Evolutionary conservation across 2,113 vertebrate genomes (phyloP).

Genomic region (Urocynchramus pylzowi): DNA sequence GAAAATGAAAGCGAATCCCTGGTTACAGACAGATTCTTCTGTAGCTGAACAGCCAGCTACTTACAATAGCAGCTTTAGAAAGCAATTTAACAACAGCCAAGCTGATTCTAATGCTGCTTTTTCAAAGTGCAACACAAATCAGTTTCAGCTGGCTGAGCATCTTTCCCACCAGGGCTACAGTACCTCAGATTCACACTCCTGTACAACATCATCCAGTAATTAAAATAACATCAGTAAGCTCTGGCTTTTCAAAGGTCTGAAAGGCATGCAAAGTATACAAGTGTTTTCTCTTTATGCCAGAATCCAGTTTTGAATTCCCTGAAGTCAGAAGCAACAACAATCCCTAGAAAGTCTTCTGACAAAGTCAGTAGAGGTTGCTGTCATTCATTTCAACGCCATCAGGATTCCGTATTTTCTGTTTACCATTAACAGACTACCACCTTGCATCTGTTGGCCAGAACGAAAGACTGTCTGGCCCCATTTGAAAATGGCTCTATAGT

Average conservation of each 20-base stretch:
- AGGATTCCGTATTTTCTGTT: neutral
- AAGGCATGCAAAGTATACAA: neutral
- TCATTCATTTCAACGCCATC: neutral
- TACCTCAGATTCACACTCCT: neutral
- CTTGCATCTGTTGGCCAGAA: fast-evolving
- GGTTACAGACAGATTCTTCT: neutral
- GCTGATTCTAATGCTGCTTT: constrained; percentile 13
- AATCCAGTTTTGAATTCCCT: neutral
- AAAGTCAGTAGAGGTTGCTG: neutral
- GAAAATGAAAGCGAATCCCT: constrained; percentile 47
- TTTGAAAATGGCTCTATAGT: neutral
- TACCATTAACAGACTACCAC: neutral
- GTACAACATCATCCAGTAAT: constrained; percentile 5
- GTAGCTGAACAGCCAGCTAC: constrained; percentile 34
- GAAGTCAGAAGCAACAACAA: neutral
- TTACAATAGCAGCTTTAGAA: neutral
- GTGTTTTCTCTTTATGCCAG: neutral
- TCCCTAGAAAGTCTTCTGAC: neutral
- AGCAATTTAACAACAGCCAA: constrained; percentile 18
- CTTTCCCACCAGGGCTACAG: constrained; percentile 5
- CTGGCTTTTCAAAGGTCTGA: constrained; percentile 1
- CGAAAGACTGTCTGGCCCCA: neutral
- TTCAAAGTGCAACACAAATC: constrained; percentile 29
- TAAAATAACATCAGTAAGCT: constrained; percentile 23
- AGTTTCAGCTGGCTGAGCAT: constrained; percentile 13